Conservation (phyloP, 2,113 vertebrate genomes). For the Scortum barcoo region DNA sequence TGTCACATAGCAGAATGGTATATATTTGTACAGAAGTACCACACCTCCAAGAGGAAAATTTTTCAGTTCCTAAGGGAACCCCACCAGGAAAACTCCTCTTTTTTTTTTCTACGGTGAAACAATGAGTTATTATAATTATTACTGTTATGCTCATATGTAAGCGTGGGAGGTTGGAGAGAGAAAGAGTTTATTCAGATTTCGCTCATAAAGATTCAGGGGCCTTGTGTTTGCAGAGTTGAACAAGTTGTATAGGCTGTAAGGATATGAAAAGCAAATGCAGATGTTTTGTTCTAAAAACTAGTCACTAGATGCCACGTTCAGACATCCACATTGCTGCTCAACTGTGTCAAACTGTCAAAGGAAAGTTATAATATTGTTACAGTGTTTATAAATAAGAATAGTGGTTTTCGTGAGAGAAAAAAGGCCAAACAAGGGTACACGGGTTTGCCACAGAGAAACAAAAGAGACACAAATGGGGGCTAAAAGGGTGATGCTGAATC, state of each 20-base stretch:
- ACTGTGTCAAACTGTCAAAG: slow-evolving; percentile 31
- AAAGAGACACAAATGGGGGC: slow-evolving; percentile 17
- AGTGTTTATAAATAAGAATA: slow-evolving; percentile 40
- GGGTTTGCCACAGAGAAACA: slow-evolving; percentile 30
- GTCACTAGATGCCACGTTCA: slow-evolving; percentile 31
- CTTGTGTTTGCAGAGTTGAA: slow-evolving; percentile 21
- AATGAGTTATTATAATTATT: slow-evolving; percentile 22
- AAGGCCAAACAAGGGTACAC: slow-evolving; percentile 2
- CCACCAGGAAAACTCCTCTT: background rate
- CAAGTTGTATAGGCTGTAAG: slow-evolving; percentile 3
- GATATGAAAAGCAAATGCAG: slow-evolving; percentile 36
- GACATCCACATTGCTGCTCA: slow-evolving; percentile 17
- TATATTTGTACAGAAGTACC: slow-evolving; percentile 45
- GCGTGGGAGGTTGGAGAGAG: background rate
- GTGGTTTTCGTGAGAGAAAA: slow-evolving; percentile 42
- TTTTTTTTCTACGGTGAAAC: slow-evolving; percentile 8
- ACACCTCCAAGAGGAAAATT: slow-evolving; percentile 40
- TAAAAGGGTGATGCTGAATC: slow-evolving; percentile 59
- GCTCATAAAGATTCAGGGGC: background rate
- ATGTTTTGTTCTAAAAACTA: slow-evolving; percentile 30
- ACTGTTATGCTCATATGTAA: slow-evolving; percentile 6
- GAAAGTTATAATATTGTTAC: slow-evolving; percentile 14
- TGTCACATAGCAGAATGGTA: slow-evolving; percentile 62
- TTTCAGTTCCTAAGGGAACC: background rate
- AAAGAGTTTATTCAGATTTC: slow-evolving; percentile 2